Evolutionary conservation across 2,113 vertebrate species (phyloP).

Genomic region (Hystrix brachyura): DNA sequence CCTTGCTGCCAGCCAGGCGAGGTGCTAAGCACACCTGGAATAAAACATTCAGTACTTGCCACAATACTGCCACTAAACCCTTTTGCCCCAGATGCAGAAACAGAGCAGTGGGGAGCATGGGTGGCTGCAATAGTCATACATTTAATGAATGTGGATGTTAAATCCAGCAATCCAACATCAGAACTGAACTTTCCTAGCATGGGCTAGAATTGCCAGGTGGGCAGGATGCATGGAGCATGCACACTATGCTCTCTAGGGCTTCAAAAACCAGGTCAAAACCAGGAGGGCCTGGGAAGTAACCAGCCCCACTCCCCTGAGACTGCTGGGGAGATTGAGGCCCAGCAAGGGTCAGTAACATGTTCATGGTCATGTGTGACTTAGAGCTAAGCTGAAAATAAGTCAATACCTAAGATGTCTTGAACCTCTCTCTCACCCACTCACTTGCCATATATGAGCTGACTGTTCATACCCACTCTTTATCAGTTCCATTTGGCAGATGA

Average conservation of each 20-base stretch:
- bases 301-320: background rate
- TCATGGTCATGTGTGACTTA: background rate
- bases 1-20: background rate
- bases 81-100: background rate
- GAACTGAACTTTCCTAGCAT: background rate
- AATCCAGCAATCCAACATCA: background rate
- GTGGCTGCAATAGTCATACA: background rate
- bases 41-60: background rate
- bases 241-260: rapidly evolving
- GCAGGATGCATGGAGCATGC: background rate
- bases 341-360: background rate
- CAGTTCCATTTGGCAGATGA: background rate
- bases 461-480: too few species aligned
- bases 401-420: background rate
- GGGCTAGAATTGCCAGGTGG: background rate
- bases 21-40: background rate
- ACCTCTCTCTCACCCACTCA: background rate
- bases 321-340: background rate
- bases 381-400: background rate
- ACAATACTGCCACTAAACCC: too few species aligned
- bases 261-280: background rate
- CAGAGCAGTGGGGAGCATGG: too few species aligned
- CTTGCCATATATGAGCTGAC: rapidly evolving
- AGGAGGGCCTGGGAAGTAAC: background rate
- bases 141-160: background rate